Evolutionary conservation across 2,888 invertebrate genomes (phyloP), one percentile per base, ranked within the genome.

Genomic region (Taphrorychus bicolor): DNA sequence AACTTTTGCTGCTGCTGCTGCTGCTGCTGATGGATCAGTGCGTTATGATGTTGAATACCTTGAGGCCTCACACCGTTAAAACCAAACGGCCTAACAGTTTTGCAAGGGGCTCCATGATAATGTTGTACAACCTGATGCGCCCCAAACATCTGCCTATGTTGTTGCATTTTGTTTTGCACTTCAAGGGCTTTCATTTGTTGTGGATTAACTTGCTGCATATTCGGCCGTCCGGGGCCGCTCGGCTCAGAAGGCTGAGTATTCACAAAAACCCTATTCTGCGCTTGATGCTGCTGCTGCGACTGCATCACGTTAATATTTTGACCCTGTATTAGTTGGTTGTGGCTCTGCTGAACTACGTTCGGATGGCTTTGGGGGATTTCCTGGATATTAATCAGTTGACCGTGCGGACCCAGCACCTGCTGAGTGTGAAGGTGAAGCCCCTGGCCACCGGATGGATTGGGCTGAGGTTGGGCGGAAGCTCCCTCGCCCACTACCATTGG

Each of bases 341-440:
- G 41, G 73, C 76, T 59, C 73, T 75, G 65, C 69, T 73, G 68
- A 16, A 60, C 69, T 68, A 53, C 69, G 56, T 48, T 68, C 68
- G 49, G 71, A 68, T 83, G 84, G 73, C 82, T 59, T 64, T 52
- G 72, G 19, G 61, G 76, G 82, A 23, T 85, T 40, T 57, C 85
- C 75, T 87, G 87, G 5, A 87, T 83, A 40, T 86, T 87, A 62
- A 88, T 86, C 54, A 88, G 83, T 79, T 87, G 87, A 48, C 87
- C 87, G 71, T 87, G 87, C 0, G 86, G 85, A 7, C 86, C 86
- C 64, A 87, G 78, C 40, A 87, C 77, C 69, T 82, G 82, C 62
- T 80, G 81, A 22, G 79, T 75, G 22, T 77, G 77, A 22, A 78
- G 65, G 67, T 78, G 77, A 45, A 74, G 64, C 58, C 69, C 74